Evolutionary conservation across 2,888 invertebrate species (phyloP).

Genomic region (Dryocosmus kuriphilus): DNA sequence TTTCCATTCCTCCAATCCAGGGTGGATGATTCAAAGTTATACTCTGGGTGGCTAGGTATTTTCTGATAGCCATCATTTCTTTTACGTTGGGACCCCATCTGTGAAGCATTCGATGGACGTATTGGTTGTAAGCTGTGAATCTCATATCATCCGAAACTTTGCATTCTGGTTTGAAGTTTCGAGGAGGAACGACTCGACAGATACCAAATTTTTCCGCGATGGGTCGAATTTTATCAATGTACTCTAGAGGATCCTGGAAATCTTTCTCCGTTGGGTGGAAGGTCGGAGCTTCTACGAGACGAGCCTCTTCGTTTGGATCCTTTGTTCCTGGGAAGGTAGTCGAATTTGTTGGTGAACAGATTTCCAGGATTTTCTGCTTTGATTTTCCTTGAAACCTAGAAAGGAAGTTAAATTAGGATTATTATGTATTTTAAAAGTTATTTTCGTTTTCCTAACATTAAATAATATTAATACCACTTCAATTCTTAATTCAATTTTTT

Average conservation of each 20-base stretch:
- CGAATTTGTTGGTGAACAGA: conserved; percentile 64
- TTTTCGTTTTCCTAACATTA: neutral
- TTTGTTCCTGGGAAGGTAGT: conserved; percentile 66
- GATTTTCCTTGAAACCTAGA: conserved; percentile 54
- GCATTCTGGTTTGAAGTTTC: conserved; percentile 89
- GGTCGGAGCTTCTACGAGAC: conserved; percentile 86
- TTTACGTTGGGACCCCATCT: conserved; percentile 94
- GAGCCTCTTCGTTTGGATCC: conserved; percentile 73
- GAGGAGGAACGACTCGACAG: conserved; percentile 92
- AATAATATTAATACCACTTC: no score
- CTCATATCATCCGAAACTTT: conserved; percentile 90
- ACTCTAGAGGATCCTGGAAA: conserved; percentile 90
- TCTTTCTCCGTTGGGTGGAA: conserved; percentile 91
- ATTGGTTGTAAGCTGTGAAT: conserved; percentile 93
- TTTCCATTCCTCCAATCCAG: conserved; percentile 93
- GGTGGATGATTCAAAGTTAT: conserved; percentile 87
- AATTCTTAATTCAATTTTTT: no score
- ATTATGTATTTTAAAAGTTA: neutral
- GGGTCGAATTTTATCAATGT: conserved; percentile 88
- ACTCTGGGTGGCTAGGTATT: conserved; percentile 88
- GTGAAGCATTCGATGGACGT: conserved; percentile 90
- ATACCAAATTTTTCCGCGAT: conserved; percentile 90
- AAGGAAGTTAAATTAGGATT: neutral
- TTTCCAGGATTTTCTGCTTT: conserved; percentile 62
- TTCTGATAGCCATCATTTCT: conserved; percentile 90